Evolutionary conservation across 2,888 invertebrate genomes (phyloP), one percentile per base, ranked within the genome.

Genomic region (Epinotia brunnichana): DNA sequence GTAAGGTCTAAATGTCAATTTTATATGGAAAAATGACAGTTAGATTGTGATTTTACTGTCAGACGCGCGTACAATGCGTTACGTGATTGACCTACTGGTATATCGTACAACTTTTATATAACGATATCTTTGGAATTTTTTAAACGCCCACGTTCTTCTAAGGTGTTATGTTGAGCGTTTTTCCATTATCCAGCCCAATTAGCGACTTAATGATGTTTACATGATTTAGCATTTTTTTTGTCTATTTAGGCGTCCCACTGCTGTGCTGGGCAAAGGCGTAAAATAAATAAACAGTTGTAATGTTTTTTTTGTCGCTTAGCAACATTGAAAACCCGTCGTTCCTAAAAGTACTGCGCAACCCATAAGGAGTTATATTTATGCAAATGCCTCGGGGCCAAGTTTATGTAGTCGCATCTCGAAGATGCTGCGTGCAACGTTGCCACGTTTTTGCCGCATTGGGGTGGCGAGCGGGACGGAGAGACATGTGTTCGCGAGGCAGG

Each of bases 401-500:
- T 66, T 66, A 66, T 66, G 66, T 66, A 54, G 71, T 54, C 67
- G 67, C 67, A 62, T 56, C 61, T 72, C 53, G 66, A 39, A 80
- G 86, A 90, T 88, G 87, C 85, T 86, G 85, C 82, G 85, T 66
- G 72, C 84, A 80, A 83, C 84, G 83, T 84, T 85, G 85, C 83
- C 85, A 83, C 82, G 80, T 84, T 88, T 83, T 90, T 93, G 90
- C 90, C 92, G 93, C 92, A 92, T 85, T 91, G 89, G 87, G 84
- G 88, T 84, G 83, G 82, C 69, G 85, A 86, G 82, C 74, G 86
- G 80, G 88, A 86, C 78, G 77, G 84, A 63, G 77, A 78, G 77
- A 78, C 81, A 80, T 76, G 77, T 80, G 80, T 61, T 66, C 41
- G 24, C 48, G 48, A n/a, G 48, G n/a, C 48, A 48, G 41, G 15